Conservation (phyloP, 2,113 vertebrate species). For the Sander lucioperca region DNA sequence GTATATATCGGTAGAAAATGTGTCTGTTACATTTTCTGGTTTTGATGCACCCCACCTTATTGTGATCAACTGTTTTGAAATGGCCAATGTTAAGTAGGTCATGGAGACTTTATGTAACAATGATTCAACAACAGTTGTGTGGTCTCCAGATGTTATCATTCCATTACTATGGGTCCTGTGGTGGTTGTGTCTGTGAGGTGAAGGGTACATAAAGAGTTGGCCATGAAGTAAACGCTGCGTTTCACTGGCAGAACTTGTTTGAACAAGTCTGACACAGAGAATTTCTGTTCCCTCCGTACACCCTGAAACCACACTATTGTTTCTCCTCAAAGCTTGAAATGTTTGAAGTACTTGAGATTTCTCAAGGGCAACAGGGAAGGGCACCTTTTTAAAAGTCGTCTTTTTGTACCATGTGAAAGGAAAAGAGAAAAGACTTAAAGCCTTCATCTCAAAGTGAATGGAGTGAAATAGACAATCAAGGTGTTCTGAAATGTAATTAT, state of each 20-base stretch:
- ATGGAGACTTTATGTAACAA: conserved; percentile 4
- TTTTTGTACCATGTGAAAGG: conserved; percentile 58
- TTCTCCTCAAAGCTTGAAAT: conserved; percentile 67
- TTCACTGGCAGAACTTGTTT: conserved; percentile 51
- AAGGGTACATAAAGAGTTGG: conserved; percentile 22
- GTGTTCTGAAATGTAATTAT: conserved; percentile 78
- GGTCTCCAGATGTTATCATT: conserved; percentile 21
- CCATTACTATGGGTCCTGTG: background rate
- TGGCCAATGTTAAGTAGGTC: conserved; percentile 3
- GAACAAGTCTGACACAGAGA: conserved; percentile 56
- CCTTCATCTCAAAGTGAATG: conserved; percentile 68
- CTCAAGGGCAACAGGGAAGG: conserved; percentile 74
- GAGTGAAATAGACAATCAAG: conserved; percentile 76
- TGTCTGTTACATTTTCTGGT: background rate
- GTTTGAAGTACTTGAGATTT: conserved; percentile 75
- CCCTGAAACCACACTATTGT: conserved; percentile 66
- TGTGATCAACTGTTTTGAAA: background rate
- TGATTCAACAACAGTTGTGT: conserved; percentile 2
- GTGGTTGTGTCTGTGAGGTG: conserved; percentile 10
- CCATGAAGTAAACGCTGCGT: conserved; percentile 43
- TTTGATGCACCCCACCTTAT: background rate
- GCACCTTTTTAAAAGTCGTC: conserved; percentile 72
- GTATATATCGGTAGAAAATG: conserved; percentile 6
- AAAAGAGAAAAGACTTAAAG: conserved; percentile 63
- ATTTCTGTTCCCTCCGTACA: conserved; percentile 56